Conservation (phyloP, 2,113 vertebrate genomes). For the Pluvianellus socialis region DNA sequence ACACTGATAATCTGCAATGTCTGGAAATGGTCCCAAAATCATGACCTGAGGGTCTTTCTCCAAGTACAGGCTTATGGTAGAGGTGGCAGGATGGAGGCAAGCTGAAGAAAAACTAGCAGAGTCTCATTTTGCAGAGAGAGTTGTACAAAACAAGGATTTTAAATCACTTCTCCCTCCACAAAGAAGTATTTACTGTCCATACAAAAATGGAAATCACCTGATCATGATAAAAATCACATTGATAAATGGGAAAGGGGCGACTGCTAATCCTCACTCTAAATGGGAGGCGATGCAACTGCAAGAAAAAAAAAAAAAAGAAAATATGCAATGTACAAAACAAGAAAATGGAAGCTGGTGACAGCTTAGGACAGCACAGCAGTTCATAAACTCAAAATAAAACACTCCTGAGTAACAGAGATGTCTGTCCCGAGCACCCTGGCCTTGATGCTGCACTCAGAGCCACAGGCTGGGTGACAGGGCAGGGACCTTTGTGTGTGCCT, state of each 20-base stretch:
- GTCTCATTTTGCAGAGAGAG: not conserved
- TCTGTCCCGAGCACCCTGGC: rapidly evolving
- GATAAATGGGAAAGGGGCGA: not conserved
- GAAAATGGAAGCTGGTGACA: not conserved
- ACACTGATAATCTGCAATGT: not conserved
- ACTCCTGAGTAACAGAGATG: not conserved
- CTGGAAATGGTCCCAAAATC: not conserved
- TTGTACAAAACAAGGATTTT: not conserved
- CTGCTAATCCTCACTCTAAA: not conserved
- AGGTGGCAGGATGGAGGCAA: not conserved
- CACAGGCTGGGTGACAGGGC: not conserved
- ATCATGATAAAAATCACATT: not conserved
- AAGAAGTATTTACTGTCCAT: not conserved
- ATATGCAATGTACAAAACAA: not conserved
- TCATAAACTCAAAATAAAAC: not conserved
- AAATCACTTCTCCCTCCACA: not conserved
- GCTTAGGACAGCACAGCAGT: not conserved
- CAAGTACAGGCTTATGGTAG: not conserved
- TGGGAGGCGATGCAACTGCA: not conserved
- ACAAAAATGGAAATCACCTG: not conserved
- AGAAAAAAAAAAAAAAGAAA: not conserved
- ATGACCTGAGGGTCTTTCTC: not conserved
- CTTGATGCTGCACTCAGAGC: not conserved
- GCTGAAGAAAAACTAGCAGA: not conserved
- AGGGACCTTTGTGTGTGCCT: not conserved